These are phyloP conservation scores for Ellobium chinense DNA, from an alignment of 2,888 invertebrate species.

Conservation along the genomic window DNA sequence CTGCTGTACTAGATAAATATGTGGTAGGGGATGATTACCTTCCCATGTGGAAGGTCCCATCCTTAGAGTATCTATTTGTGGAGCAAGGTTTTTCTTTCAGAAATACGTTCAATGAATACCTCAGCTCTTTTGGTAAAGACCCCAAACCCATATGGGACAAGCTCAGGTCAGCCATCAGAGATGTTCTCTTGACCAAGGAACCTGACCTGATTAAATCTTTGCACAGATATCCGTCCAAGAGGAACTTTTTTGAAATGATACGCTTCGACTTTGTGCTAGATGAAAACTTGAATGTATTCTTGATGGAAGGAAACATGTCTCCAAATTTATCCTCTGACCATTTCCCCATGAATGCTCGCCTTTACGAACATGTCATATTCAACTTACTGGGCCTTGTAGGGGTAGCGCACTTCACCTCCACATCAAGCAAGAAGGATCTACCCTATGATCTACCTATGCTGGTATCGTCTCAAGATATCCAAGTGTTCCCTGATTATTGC, in stretches of 20 bases:
- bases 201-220: conserved; percentile 83
- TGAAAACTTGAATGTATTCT: conserved; percentile 89
- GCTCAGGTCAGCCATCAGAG: conserved; percentile 88
- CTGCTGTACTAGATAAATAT: conserved; percentile 89
- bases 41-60: conserved; percentile 93
- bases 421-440: conserved; percentile 11
- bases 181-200: conserved; percentile 85
- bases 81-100: conserved; percentile 88
- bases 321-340: conserved; percentile 97
- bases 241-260: conserved; percentile 93
- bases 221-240: conserved; percentile 59
- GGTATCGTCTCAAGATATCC: conserved; percentile 89
- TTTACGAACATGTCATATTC: conserved; percentile 95
- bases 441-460: conserved; percentile 83
- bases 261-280: conserved; percentile 96
- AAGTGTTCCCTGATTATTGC: conserved; percentile 87
- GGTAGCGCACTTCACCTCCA: conserved; percentile 78
- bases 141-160: conserved; percentile 88
- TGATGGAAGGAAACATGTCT: conserved; percentile 99
- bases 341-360: conserved; percentile 89
- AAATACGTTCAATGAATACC: conserved; percentile 88
- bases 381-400: conserved; percentile 90
- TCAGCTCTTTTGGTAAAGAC: conserved; percentile 82
- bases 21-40: conserved; percentile 96
- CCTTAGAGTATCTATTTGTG: conserved; percentile 76